phyloP scores from a whole-genome alignment of 2,888 invertebrate species.

The Hirtodrosophila duncani region DNA sequence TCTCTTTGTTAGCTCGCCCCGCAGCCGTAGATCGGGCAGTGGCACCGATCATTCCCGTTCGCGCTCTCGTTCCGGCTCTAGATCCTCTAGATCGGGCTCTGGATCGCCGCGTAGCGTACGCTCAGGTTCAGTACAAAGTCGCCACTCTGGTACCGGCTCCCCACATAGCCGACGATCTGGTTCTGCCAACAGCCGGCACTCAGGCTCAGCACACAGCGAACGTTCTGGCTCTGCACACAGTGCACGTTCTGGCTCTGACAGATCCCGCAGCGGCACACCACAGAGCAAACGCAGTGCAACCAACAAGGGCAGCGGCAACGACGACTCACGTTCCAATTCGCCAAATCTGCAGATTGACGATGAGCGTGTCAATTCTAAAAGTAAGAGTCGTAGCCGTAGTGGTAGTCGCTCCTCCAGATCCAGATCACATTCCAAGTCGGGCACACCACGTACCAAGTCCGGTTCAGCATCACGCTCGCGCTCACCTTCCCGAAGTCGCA shows the following conservation, averaged over 20 bases:
- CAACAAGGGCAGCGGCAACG: conserved; percentile 39
- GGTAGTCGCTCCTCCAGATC: conserved; percentile 54
- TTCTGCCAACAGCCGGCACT: conserved; percentile 17
- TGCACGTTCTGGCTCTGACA: conserved; percentile 40
- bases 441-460: conserved; percentile 27
- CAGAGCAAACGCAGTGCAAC: conserved; percentile 49
- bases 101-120: conserved; percentile 61
- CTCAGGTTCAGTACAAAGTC: conserved; percentile 36
- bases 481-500: conserved; percentile 41
- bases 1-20: conserved; percentile 50
- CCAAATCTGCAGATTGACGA: conserved; percentile 80
- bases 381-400: conserved; percentile 56
- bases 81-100: conserved; percentile 39
- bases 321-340: conserved; percentile 80
- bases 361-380: conserved; percentile 75
- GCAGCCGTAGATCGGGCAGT: conserved; percentile 65
- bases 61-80: conserved; percentile 48
- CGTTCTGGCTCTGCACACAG: conserved; percentile 29
- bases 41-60: conserved; percentile 75
- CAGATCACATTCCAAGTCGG: conserved; percentile 43
- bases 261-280: conserved; percentile 39
- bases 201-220: conserved; percentile 26
- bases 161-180: conserved; percentile 26
- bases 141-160: conserved; percentile 18
- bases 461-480: conserved; percentile 55